Evolutionary conservation across 2,888 invertebrate species (phyloP).

Genomic region (Gibbula magus): DNA sequence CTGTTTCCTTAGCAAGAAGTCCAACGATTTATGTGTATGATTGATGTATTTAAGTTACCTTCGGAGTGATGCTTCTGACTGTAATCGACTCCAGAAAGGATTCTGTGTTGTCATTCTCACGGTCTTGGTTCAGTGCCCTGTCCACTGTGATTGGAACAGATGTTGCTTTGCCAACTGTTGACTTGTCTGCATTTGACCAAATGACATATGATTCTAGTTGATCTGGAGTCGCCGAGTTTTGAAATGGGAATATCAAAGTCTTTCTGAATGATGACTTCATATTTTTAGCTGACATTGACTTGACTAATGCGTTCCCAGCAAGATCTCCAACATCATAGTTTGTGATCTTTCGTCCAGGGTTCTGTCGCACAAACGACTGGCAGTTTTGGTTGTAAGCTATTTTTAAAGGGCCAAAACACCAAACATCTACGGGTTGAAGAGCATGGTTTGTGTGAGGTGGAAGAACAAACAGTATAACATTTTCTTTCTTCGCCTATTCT

Average conservation of each 20-base stretch:
- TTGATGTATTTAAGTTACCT: background rate
- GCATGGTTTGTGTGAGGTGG: slow-evolving; percentile 23
- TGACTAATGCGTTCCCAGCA: slow-evolving; percentile 16
- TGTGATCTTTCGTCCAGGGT: slow-evolving; percentile 21
- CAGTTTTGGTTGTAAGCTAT: slow-evolving; percentile 32
- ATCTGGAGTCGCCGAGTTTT: background rate
- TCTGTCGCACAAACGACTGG: slow-evolving; percentile 28
- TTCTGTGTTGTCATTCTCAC: no score
- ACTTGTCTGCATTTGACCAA: no score
- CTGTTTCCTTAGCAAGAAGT: background rate
- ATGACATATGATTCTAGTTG: background rate
- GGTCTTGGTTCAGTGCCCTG: no score
- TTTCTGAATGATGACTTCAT: slow-evolving; percentile 30
- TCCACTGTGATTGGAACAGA: no score
- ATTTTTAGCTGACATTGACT: slow-evolving; percentile 30
- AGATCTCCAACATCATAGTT: slow-evolving; percentile 25
- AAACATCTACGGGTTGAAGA: slow-evolving; percentile 28
- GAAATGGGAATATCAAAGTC: slow-evolving; percentile 28
- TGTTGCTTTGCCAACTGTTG: no score
- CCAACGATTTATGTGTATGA: background rate
- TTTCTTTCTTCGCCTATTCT: slow-evolving; percentile 29
- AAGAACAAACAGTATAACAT: slow-evolving; percentile 21
- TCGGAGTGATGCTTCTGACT: background rate
- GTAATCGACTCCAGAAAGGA: no score
- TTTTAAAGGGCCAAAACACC: slow-evolving; percentile 36